Evolutionary conservation across 1,140 invertebrate genomes (phyloP).

Genomic region (Rhysida immarginata): DNA sequence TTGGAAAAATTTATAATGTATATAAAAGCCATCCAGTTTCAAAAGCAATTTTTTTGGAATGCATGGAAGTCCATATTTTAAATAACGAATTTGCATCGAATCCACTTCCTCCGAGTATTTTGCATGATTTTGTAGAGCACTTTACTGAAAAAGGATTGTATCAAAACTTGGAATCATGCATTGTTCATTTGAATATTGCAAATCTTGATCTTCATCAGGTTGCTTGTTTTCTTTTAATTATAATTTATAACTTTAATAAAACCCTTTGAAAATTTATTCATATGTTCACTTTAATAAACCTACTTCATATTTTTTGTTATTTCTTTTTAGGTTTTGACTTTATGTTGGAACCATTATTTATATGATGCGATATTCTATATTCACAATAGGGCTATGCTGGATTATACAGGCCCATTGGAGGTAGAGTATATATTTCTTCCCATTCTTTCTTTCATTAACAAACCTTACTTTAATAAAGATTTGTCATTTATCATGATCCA

Average conservation of each 20-base stretch:
- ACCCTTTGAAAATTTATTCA: too few relatives aligned
- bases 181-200: constrained; percentile 63
- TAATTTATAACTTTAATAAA: too few relatives aligned
- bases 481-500: not conserved
- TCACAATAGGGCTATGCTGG: constrained; percentile 65
- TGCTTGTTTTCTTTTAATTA: too few relatives aligned
- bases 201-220: constrained; percentile 81
- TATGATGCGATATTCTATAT: constrained; percentile 81
- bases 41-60: constrained; percentile 35
- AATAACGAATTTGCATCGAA: constrained; percentile 35
- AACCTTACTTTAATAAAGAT: not conserved
- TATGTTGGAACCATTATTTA: constrained; percentile 59
- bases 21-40: constrained; percentile 22
- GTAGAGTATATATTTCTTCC: not conserved
- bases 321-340: too few relatives aligned
- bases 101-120: constrained; percentile 37
- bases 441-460: not conserved
- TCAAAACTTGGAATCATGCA: constrained; percentile 56
- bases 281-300: too few relatives aligned
- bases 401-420: constrained; percentile 68
- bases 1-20: constrained; percentile 34
- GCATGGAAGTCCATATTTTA: constrained; percentile 40
- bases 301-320: too few relatives aligned
- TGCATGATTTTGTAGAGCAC: constrained; percentile 39
- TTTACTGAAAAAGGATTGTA: constrained; percentile 33